Conservation (phyloP, 64 coral and sea anemone genomes). For the Actinia tenebrosa region DNA sequence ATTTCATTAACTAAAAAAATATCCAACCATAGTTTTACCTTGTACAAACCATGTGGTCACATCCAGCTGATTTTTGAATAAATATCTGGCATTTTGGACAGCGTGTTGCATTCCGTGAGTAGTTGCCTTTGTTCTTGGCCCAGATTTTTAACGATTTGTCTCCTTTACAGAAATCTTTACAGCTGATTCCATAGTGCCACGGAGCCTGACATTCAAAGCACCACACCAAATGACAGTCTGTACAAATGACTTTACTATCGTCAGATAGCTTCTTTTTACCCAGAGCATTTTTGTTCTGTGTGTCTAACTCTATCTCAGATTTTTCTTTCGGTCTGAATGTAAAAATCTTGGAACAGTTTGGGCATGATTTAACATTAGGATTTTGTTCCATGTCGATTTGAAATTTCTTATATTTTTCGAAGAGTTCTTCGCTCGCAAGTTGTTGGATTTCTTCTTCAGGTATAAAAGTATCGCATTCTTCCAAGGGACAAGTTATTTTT, state of each 20-base stretch:
- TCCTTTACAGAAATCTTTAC: slow-evolving; percentile 84
- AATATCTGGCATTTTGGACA: slow-evolving; percentile 86
- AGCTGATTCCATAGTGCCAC: slow-evolving; percentile 83
- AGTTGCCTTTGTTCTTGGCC: slow-evolving; percentile 79
- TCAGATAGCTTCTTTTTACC: slow-evolving; percentile 27
- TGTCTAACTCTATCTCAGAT: slow-evolving; percentile 1
- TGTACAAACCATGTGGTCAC: slow-evolving; percentile 84
- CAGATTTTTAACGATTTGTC: slow-evolving; percentile 92
- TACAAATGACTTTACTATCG: slow-evolving; percentile 63
- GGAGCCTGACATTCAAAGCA: slow-evolving; percentile 87
- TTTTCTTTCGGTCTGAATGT: slow-evolving; percentile 12
- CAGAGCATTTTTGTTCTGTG: slow-evolving; percentile 5
- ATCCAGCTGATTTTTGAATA: slow-evolving; percentile 78
- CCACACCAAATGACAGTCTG: slow-evolving; percentile 75
- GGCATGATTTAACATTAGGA: slow-evolving; percentile 73
- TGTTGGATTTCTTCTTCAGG: slow-evolving; percentile 54
- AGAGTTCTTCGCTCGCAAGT: slow-evolving; percentile 44
- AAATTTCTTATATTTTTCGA: slow-evolving; percentile 65
- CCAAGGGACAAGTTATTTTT: slow-evolving; percentile 74
- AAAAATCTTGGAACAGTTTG: slow-evolving; percentile 83
- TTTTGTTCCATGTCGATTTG: slow-evolving; percentile 73
- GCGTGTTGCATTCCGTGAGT: slow-evolving; percentile 53
- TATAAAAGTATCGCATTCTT: slow-evolving; percentile 63
- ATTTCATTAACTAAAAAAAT: too few species aligned
- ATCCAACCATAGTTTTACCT: slow-evolving; percentile 23